Conservation (phyloP, 2,888 invertebrate genomes). For the Microchrysa polita region DNA sequence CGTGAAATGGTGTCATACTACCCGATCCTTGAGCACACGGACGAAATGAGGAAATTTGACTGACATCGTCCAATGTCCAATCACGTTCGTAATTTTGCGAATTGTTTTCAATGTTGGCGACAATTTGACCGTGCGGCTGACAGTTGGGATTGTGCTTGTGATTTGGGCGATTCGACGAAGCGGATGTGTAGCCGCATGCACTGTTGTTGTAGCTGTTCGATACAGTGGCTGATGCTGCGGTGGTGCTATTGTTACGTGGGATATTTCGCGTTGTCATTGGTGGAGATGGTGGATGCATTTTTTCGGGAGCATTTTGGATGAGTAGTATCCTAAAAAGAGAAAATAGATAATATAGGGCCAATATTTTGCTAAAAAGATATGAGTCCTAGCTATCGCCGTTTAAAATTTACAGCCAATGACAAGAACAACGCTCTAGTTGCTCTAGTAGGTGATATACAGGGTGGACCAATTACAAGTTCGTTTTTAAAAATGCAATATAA, state of each 20-base stretch:
- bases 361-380: too few species aligned
- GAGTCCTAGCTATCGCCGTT: too few species aligned
- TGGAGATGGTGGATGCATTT: constrained; percentile 75
- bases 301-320: constrained; percentile 92
- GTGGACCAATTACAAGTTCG: too few species aligned
- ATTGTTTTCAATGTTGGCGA: constrained; percentile 73
- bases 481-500: too few species aligned
- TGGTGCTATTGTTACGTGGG: constrained; percentile 54
- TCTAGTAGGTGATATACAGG: too few species aligned
- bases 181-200: constrained; percentile 49
- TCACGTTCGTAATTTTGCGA: constrained; percentile 64
- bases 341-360: too few species aligned
- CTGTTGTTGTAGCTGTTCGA: constrained; percentile 51
- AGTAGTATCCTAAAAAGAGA: constrained; percentile 77
- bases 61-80: constrained; percentile 63
- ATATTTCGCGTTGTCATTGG: constrained; percentile 56
- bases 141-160: constrained; percentile 52
- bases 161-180: constrained; percentile 40
- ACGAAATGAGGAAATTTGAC: constrained; percentile 64
- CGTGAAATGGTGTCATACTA: constrained; percentile 65
- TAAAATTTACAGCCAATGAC: too few species aligned
- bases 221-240: constrained; percentile 49
- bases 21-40: constrained; percentile 65
- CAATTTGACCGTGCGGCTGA: constrained; percentile 64
- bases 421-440: too few species aligned